Conservation (phyloP, 1,140 invertebrate genomes). For the Aporrectodea caliginosa region DNA sequence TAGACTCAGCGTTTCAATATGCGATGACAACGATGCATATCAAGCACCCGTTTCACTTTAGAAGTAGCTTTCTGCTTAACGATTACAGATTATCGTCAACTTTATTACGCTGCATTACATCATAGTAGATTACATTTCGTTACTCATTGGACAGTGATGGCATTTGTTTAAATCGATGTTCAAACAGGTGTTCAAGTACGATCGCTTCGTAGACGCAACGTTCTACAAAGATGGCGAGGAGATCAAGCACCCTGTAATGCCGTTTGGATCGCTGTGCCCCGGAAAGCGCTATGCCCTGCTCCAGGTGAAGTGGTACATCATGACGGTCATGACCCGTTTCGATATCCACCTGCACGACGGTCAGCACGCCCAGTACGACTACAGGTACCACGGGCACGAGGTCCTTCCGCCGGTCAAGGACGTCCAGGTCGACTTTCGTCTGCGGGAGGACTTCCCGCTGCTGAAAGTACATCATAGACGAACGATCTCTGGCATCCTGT, state of each 20-base stretch:
- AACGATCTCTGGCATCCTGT: no score
- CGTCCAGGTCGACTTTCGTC: constrained; percentile 34
- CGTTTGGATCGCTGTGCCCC: constrained; percentile 53
- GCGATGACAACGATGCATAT: no score
- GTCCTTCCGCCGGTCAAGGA: constrained; percentile 54
- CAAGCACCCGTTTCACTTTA: no score
- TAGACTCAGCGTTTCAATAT: no score
- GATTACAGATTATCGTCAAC: no score
- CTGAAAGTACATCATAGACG: no score
- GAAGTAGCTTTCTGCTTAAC: no score
- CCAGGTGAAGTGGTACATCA: constrained; percentile 52
- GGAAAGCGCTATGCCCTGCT: constrained; percentile 49
- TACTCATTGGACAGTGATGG: no score
- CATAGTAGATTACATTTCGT: no score
- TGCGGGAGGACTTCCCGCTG: neutral
- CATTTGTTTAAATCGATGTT: neutral
- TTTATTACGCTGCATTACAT: no score
- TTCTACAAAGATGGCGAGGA: constrained; percentile 51
- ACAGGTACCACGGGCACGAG: constrained; percentile 52
- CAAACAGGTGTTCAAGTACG: constrained; percentile 49
- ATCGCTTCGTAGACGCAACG: constrained; percentile 50
- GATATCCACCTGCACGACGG: constrained; percentile 46
- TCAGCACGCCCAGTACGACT: constrained; percentile 37
- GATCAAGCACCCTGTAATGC: constrained; percentile 49
- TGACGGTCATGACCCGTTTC: constrained; percentile 48